Percentiles rank a stretch among this genome's conserved stretches.
phyloP scores from a whole-genome alignment of 2,888 invertebrate genomes.

The Ectemnius lituratus region DNA sequence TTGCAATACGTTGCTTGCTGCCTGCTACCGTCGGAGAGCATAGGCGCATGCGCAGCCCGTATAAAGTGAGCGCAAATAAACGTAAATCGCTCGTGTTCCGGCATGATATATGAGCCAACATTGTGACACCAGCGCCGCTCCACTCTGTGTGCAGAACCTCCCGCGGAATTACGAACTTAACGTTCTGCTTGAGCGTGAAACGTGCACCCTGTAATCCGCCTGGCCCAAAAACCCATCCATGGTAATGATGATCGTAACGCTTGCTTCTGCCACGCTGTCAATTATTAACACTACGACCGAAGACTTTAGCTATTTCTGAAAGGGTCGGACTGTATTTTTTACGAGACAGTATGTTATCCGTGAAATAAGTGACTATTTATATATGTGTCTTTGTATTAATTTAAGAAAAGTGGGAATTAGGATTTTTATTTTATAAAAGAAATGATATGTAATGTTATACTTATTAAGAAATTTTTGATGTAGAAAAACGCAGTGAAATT shows the following conservation, averaged over 20 bases:
- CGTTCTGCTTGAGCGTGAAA: constrained; percentile 58
- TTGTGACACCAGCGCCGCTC: constrained; percentile 44
- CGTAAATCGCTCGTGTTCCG: constrained; percentile 57
- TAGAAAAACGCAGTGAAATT: too few relatives aligned
- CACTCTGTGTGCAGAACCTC: constrained; percentile 54
- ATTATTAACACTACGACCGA: background rate
- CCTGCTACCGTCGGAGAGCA: too few relatives aligned
- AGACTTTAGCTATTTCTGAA: too few relatives aligned
- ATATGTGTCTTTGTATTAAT: too few relatives aligned
- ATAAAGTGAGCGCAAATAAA: constrained; percentile 53
- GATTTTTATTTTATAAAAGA: too few relatives aligned
- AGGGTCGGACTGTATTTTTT: too few relatives aligned
- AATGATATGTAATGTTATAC: too few relatives aligned
- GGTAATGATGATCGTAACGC: constrained; percentile 21
- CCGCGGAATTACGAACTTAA: constrained; percentile 59
- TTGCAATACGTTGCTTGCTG: constrained; percentile 35
- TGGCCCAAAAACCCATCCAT: constrained; percentile 13
- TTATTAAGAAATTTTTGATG: too few relatives aligned
- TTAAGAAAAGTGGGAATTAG: too few relatives aligned
- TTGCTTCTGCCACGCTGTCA: background rate
- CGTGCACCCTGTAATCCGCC: constrained; percentile 42
- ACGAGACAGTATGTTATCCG: too few relatives aligned
- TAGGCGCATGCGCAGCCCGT: constrained; percentile 2
- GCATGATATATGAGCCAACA: constrained; percentile 53
- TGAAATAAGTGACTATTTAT: too few relatives aligned